phyloP scores from a whole-genome alignment of 2,797 vertebrate species.

The Darevskia mixta region DNA sequence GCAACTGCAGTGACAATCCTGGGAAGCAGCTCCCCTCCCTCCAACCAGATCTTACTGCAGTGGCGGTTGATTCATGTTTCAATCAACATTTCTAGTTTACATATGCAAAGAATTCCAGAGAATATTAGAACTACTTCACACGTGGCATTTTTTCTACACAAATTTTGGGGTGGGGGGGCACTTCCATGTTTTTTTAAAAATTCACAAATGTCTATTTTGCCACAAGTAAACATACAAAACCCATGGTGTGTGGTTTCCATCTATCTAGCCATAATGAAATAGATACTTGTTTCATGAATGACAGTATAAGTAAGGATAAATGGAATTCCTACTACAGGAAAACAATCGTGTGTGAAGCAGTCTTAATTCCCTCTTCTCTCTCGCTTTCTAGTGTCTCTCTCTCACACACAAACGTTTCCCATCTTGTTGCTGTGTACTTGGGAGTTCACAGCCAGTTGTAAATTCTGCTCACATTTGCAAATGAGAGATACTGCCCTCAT shows the following conservation, averaged over 20 bases:
- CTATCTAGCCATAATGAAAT: too few species aligned
- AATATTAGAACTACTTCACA: background rate
- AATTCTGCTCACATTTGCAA: background rate
- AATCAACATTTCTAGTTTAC: background rate
- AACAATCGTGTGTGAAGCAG: background rate
- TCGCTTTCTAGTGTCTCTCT: background rate
- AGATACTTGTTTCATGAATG: background rate
- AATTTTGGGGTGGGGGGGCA: background rate
- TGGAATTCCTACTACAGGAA: background rate
- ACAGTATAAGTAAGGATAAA: background rate
- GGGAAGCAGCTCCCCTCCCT: background rate
- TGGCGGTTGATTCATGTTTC: background rate
- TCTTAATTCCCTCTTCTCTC: background rate
- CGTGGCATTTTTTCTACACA: background rate
- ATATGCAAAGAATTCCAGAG: background rate
- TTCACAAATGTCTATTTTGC: background rate
- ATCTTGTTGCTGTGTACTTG: background rate
- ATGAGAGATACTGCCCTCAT: conserved; percentile 12
- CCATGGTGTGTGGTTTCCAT: background rate
- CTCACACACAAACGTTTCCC: background rate
- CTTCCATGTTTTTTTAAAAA: background rate
- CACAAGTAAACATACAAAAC: background rate
- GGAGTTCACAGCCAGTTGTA: background rate
- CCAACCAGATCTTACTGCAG: background rate
- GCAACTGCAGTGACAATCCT: too few species aligned